Base-by-base conservation (phyloP, 2,888 invertebrate species). In the Cancer borealis region DNA sequence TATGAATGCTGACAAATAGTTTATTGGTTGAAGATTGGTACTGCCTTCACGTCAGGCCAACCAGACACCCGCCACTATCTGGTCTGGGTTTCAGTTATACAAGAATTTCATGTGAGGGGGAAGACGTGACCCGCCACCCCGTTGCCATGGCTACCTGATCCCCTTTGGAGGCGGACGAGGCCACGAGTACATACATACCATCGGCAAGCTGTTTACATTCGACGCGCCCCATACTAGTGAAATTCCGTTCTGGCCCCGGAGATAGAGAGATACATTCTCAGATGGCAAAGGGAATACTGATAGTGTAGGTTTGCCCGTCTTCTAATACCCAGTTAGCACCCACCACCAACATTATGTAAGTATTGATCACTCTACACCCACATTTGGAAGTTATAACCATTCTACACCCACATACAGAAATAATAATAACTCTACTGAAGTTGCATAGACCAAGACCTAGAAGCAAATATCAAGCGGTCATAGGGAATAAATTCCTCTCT, bases 141-240 rank as follows among this genome's bases (percentile, higher is more conserved):
- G 79, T 79, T 79, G 79, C 79, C 79, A 79, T 79, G 79, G 79
- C 30, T 79, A 79, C 79, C 79, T 79, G 79, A 79, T 79, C 79
- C 79, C 79, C 79, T 79, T 79, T 12, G 30, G 79, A 79, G 79
- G 79, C 79, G 26, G 30, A 73, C 79, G 79, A 79, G 26, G 79
- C 79, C 79, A 30, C 30, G 30, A 79, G 79, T 79, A 79, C 79
- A 66, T 79, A 30, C 79, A 66, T 79, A 30, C 79, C 79, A 26
- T 14, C 79, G 10, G 30, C 79, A 79, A 30, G 79, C 79, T 79
- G 30, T 66, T 30, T 30, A 79, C 73, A 73, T 73, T 26, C n/a
- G 73, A 17, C 8, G 79, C 79, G 79, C 79, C 79, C 79, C 79
- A 79, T 30, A 79, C 79, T 8, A 79, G 12, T 79, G 79, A 79